A percentile compares a stretch with the other conserved stretches of the same genome.
Evolutionary conservation across 2,797 vertebrate genomes (phyloP).

Genomic region (Loriculus beryllinus): DNA sequence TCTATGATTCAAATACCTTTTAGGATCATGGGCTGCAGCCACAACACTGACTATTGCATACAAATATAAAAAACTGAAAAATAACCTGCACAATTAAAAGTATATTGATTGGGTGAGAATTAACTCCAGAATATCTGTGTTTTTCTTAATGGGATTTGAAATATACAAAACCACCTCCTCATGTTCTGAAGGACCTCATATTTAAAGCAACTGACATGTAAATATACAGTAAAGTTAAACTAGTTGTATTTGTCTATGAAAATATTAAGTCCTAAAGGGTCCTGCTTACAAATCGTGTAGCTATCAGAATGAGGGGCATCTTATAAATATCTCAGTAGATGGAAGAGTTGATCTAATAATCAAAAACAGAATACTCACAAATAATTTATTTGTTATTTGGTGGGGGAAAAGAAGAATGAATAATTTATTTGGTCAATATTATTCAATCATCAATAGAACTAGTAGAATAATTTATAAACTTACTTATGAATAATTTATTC

Average conservation of each 20-base stretch:
- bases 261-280: neutral
- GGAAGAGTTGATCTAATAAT: neutral
- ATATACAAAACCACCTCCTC: neutral
- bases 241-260: neutral
- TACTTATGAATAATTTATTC: slow-evolving; percentile 51
- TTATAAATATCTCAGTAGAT: neutral
- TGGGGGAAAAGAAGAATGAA: slow-evolving; percentile 21
- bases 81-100: neutral
- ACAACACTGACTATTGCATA: neutral
- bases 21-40: neutral
- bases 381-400: slow-evolving; percentile 55
- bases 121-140: neutral
- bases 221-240: neutral
- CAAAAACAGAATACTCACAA: slow-evolving; percentile 20
- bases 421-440: slow-evolving; percentile 59
- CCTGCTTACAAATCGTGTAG: neutral
- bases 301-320: neutral
- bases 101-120: neutral
- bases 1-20: neutral
- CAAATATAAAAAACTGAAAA: neutral
- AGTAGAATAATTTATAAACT: slow-evolving; percentile 64
- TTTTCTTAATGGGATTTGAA: neutral
- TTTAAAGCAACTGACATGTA: neutral
- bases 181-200: neutral
- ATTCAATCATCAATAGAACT: slow-evolving; percentile 40